Conservation (phyloP, 2,797 vertebrate genomes). For the Coccyzus lansbergi region DNA sequence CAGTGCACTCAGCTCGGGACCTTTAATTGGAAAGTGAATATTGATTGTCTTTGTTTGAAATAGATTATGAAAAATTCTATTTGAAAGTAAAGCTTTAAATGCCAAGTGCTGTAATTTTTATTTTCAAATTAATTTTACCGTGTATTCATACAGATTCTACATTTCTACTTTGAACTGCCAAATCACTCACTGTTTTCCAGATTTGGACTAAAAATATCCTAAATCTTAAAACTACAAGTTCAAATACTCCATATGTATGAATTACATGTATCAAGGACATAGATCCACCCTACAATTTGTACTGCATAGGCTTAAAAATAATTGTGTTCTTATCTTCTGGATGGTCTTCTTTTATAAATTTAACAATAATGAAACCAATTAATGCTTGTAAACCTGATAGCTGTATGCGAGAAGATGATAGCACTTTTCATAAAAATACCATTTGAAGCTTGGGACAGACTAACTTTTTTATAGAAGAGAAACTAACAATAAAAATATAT, state of each 20-base stretch:
- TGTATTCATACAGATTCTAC: background rate
- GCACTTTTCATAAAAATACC: background rate
- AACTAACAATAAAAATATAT: background rate
- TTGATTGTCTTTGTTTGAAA: background rate
- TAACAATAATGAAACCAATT: background rate
- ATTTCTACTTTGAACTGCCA: background rate
- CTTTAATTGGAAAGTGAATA: background rate
- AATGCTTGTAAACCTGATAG: background rate
- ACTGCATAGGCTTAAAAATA: background rate
- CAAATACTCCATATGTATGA: background rate
- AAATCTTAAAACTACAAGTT: background rate
- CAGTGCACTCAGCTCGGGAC: background rate
- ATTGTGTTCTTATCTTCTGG: background rate
- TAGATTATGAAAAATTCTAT: background rate
- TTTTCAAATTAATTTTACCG: background rate
- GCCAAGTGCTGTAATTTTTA: background rate
- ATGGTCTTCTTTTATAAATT: background rate
- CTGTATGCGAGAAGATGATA: background rate
- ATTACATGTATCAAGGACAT: background rate
- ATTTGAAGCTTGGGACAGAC: background rate
- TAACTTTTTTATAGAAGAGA: background rate
- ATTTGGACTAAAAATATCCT: background rate
- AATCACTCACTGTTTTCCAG: background rate
- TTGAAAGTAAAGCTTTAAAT: background rate
- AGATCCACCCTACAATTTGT: background rate